phyloP scores from a whole-genome alignment of 2,113 vertebrate genomes.

The Platichthys stellatus region DNA sequence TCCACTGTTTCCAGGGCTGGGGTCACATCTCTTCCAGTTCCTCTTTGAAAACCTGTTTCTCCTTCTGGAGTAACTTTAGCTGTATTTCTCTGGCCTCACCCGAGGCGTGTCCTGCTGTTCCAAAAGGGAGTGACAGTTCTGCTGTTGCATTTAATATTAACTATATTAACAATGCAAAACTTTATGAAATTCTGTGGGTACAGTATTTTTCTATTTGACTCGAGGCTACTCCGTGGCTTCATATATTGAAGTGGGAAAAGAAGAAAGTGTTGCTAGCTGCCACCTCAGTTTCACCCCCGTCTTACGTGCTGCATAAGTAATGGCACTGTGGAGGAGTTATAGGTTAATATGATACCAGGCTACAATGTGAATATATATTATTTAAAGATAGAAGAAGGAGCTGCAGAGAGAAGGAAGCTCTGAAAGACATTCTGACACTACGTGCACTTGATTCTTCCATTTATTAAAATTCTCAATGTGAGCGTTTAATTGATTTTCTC shows the following conservation, averaged over 20 bases:
- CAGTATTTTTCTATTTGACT: background rate
- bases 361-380: constrained; percentile 3
- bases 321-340: background rate
- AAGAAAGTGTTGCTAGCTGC: too few relatives aligned
- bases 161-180: background rate
- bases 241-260: background rate
- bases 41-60: too few relatives aligned
- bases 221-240: background rate
- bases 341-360: background rate
- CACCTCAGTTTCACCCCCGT: background rate
- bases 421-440: background rate
- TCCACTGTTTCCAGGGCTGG: too few relatives aligned
- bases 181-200: background rate
- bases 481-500: too few relatives aligned
- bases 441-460: too few relatives aligned
- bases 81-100: too few relatives aligned
- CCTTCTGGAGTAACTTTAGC: too few relatives aligned
- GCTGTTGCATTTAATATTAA: background rate
- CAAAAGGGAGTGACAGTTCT: too few relatives aligned
- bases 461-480: background rate
- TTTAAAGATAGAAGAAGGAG: background rate
- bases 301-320: background rate
- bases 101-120: too few relatives aligned
- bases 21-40: too few relatives aligned
- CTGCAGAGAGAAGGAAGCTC: background rate